Percentiles rank a stretch among this genome's conserved stretches.
Evolutionary conservation across 2,113 vertebrate genomes (phyloP).

Genomic region (Polypterus senegalus): DNA sequence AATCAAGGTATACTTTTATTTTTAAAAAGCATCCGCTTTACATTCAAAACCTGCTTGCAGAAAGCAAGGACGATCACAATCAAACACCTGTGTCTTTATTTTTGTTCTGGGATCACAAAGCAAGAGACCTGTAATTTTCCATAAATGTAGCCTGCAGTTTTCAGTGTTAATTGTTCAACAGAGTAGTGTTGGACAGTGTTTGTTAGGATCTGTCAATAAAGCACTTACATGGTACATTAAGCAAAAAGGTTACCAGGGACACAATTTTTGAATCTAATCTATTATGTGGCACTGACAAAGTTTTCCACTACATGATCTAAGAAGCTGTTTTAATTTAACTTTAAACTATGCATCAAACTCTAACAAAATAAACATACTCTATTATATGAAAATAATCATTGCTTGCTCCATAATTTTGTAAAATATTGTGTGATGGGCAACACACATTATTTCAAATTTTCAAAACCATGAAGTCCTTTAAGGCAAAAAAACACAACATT

Average conservation of each 20-base stretch:
- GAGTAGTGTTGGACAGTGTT: neutral
- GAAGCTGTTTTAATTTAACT: too few species aligned
- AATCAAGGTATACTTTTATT: neutral
- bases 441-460: too few species aligned
- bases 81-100: neutral
- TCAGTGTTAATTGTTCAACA: neutral
- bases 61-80: neutral
- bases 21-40: neutral
- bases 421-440: too few species aligned
- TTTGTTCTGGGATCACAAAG: constrained; percentile 32
- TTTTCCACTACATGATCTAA: constrained; percentile 40
- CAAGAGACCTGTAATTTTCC: constrained; percentile 59
- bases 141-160: constrained; percentile 30
- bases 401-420: too few species aligned
- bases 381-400: too few species aligned
- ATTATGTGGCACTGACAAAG: constrained; percentile 36
- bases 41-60: neutral
- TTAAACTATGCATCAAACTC: too few species aligned
- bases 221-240: neutral
- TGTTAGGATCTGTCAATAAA: constrained; percentile 40
- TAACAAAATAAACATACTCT: too few species aligned
- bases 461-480: too few species aligned
- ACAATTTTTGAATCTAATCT: constrained; percentile 36
- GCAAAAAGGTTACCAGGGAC: neutral
- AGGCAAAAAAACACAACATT: too few species aligned